Conservation (phyloP, 2,888 invertebrate genomes). For the Trichacis sp. region DNA sequence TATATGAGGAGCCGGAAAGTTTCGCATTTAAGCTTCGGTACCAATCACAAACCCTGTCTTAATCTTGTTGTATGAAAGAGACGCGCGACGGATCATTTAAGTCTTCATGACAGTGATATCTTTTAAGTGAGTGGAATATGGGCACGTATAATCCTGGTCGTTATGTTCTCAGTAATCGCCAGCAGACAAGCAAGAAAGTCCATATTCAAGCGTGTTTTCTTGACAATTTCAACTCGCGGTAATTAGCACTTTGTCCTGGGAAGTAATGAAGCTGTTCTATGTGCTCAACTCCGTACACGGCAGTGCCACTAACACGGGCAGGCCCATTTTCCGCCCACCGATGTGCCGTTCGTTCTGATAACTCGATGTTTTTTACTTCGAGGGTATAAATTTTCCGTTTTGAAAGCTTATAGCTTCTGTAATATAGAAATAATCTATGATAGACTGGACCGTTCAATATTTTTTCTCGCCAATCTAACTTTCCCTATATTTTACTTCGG, state of each 20-base stretch:
- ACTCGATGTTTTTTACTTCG: no score
- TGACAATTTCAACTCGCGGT: constrained; percentile 50
- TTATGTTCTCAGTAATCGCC: constrained; percentile 32
- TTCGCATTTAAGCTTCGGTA: no score
- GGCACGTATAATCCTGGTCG: constrained; percentile 1
- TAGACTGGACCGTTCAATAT: no score
- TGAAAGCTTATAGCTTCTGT: no score
- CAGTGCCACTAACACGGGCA: constrained; percentile 32
- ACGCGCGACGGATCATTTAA: background rate
- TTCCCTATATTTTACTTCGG: no score
- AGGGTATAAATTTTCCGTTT: no score
- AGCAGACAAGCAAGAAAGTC: constrained; percentile 31
- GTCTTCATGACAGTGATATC: constrained; percentile 7
- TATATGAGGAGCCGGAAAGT: no score
- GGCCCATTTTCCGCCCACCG: constrained; percentile 40
- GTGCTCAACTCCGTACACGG: constrained; percentile 36
- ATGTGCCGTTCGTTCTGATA: constrained; percentile 23
- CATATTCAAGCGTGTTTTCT: constrained; percentile 12
- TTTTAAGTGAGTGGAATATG: constrained; percentile 10
- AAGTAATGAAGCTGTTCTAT: constrained; percentile 55
- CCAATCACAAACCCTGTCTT: background rate
- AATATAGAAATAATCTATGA: no score
- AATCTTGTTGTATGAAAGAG: background rate
- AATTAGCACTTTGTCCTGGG: constrained; percentile 53
- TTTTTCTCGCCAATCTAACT: no score